phyloP scores from a whole-genome alignment of 2,888 invertebrate species.

The Leucozona laternaria region DNA sequence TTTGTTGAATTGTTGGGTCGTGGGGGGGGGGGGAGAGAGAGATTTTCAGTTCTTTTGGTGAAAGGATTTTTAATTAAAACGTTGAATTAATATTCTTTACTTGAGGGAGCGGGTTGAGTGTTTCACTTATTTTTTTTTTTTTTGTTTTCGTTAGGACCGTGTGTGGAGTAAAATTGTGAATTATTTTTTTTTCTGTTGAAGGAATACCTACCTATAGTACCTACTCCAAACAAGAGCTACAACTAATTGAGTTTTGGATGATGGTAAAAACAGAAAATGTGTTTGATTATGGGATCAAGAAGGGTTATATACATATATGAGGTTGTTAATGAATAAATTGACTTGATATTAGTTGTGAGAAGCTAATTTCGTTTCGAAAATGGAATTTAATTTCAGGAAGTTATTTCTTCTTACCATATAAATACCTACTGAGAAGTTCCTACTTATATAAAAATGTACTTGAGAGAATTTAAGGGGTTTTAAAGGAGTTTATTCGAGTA shows the following conservation, averaged over 20 bases:
- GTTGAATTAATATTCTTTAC: constrained; percentile 73
- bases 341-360: constrained; percentile 36
- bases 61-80: constrained; percentile 74
- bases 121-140: constrained; percentile 19
- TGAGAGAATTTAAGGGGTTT: background rate
- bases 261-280: constrained; percentile 36
- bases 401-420: background rate
- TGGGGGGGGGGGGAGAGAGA: background rate
- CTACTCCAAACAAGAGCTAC: constrained; percentile 34
- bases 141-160: constrained; percentile 28
- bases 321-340: constrained; percentile 63
- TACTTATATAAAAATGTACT: background rate
- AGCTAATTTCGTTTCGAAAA: constrained; percentile 35
- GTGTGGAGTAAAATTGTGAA: constrained; percentile 39
- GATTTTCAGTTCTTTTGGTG: constrained; percentile 29
- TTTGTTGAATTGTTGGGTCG: background rate
- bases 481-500: background rate
- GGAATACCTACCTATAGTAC: background rate
- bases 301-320: constrained; percentile 54
- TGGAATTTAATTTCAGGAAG: background rate
- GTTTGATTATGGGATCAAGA: constrained; percentile 31
- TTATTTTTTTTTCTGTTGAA: constrained; percentile 15
- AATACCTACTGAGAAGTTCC: background rate
- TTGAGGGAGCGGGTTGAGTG: constrained; percentile 34
- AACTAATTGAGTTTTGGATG: constrained; percentile 68